A percentile compares a stretch with the other conserved stretches of the same genome.
These are phyloP conservation scores for Oscheius myriophilus DNA, from an alignment of 2,888 invertebrate species.

Conservation along the genomic window DNA sequence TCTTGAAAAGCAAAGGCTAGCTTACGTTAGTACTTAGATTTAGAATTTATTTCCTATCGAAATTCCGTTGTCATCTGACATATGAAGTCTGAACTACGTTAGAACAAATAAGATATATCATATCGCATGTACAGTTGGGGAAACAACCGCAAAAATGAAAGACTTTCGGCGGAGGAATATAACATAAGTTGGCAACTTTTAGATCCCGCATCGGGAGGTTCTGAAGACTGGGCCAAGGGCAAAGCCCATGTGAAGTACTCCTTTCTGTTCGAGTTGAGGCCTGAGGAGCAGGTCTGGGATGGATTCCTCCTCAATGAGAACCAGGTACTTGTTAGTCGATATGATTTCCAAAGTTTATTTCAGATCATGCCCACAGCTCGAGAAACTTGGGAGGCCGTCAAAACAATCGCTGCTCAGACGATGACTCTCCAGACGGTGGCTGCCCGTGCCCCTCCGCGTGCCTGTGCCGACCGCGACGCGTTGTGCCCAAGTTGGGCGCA, in stretches of 20 bases:
- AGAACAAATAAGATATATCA: too few species aligned
- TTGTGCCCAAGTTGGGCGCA: conserved; percentile 66
- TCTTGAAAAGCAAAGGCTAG: too few species aligned
- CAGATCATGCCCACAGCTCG: conserved; percentile 68
- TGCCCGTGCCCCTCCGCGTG: conserved; percentile 37
- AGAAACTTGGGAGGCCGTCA: conserved; percentile 70
- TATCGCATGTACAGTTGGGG: too few species aligned
- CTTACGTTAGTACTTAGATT: too few species aligned
- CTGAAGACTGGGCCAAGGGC: conserved; percentile 70
- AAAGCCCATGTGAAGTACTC: conserved; percentile 68
- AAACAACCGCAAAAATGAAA: too few species aligned
- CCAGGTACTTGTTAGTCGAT: conserved; percentile 43
- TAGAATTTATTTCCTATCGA: too few species aligned
- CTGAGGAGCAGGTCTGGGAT: conserved; percentile 69
- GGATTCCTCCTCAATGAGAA: conserved; percentile 69
- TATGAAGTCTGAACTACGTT: too few species aligned
- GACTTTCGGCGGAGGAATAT: neutral
- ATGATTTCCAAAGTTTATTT: neutral
- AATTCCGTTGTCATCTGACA: too few species aligned
- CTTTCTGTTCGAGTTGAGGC: conserved; percentile 69
- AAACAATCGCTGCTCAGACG: conserved; percentile 65
- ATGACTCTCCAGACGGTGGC: conserved; percentile 38
- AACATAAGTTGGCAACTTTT: conserved; percentile 7
- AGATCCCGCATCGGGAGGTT: conserved; percentile 66
- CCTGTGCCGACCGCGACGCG: conserved; percentile 63